Evolutionary conservation across 2,888 invertebrate species (phyloP), one percentile per base, ranked within the genome.

Genomic region (Poecilobothrus nobilitatus): DNA sequence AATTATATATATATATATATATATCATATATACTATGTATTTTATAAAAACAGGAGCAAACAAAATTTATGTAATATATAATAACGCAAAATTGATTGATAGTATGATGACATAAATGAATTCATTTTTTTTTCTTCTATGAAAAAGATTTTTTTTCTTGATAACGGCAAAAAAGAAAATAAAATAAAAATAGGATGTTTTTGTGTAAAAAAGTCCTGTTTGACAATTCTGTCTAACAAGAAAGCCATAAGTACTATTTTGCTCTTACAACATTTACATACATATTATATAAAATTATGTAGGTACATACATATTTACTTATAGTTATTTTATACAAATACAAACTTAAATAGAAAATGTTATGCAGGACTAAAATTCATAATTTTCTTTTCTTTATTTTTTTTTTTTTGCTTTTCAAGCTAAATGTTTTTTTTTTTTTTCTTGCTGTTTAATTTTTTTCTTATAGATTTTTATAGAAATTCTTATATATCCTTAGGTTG

Each of bases 141-240:
- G 2, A 10, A 10, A 10, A 37, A 12, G 37, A 10, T 53, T 53
- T 53, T n/a, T 53, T 53, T 53, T 53, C 6, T 53, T 53, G 27
- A 27, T 27, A 27, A 27, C 27, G 5, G 27, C 22, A 63, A 22
- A 63, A 22, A 22, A 62, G 9, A 63, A 63, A 63, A 21, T 21
- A 8, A 63, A 63, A 63, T 22, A 63, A 22, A 63, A 15, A 63
- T 15, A 63, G 22, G 12, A 33, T 63, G 27, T 63, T 27, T 27
- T 27, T 63, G 27, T 27, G 27, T 63, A 63, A 63, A 63, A 27
- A 27, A 63, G 22, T 63, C 63, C 63, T 63, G 63, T 63, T 63
- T 27, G 27, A 63, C 63, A 63, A 63, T 63, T 63, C 27, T 63
- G 63, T 63, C 63, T 63, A 63, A 63, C 63, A 63, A 63, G 63